Evolutionary conservation across 1,140 invertebrate genomes (phyloP).

Genomic region (Hylyphantes graminicola): DNA sequence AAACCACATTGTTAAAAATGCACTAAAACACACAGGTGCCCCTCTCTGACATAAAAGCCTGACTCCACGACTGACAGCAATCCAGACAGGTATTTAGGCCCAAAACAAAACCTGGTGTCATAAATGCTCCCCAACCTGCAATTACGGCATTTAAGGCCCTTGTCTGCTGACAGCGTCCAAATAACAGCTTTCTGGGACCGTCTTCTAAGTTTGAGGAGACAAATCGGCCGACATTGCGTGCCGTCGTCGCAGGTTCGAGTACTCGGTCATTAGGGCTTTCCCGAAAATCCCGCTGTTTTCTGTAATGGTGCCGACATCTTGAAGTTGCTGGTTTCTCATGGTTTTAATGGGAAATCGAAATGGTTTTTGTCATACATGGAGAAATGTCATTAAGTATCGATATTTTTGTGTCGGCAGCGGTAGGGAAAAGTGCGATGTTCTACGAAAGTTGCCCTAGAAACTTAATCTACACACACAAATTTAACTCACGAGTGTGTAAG

Average conservation of each 20-base stretch:
- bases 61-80: not conserved
- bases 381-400: constrained; percentile 18
- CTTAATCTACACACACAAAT: too few species aligned
- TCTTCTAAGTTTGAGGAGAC: not conserved
- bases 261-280: constrained; percentile 27
- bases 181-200: constrained; percentile 15
- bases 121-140: not conserved
- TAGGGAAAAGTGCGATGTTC: too few species aligned
- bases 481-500: too few species aligned
- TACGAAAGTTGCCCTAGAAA: too few species aligned
- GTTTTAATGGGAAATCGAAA: too few species aligned
- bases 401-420: too few species aligned
- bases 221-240: constrained; percentile 36
- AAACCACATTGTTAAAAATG: too few species aligned
- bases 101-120: not conserved
- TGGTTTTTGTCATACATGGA: constrained; percentile 3
- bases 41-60: not conserved
- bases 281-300: not conserved
- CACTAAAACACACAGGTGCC: too few species aligned
- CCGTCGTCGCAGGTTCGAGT: constrained; percentile 5
- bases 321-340: too few species aligned
- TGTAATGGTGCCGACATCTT: constrained; percentile 7
- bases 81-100: not conserved
- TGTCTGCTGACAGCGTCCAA: not conserved
- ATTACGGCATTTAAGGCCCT: not conserved